Conservation (phyloP, 2,888 invertebrate genomes). For the Drosophila subquinaria region DNA sequence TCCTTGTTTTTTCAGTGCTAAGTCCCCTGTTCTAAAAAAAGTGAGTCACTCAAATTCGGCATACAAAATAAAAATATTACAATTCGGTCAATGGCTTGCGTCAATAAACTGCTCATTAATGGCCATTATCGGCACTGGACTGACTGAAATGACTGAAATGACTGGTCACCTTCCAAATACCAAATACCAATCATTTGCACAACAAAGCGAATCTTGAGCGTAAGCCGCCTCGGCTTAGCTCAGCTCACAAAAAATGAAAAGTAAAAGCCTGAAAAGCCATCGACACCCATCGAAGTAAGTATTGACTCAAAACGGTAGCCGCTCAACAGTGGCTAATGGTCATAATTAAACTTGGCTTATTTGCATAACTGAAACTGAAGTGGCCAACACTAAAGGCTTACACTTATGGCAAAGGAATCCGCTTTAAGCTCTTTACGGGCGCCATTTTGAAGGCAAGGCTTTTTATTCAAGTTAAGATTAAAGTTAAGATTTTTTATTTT, state of each 20-base stretch:
- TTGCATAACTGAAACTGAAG: slow-evolving; percentile 61
- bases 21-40: neutral
- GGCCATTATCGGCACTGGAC: slow-evolving; percentile 38
- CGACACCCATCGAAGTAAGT: slow-evolving; percentile 21
- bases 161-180: slow-evolving; percentile 12
- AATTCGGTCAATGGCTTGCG: slow-evolving; percentile 68
- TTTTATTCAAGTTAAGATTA: no score
- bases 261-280: slow-evolving; percentile 10
- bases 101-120: slow-evolving; percentile 67
- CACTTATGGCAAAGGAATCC: slow-evolving; percentile 24
- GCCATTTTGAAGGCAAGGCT: slow-evolving; percentile 18
- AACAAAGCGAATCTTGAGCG: slow-evolving; percentile 49
- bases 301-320: slow-evolving; percentile 80
- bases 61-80: slow-evolving; percentile 25
- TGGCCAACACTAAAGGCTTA: slow-evolving; percentile 27
- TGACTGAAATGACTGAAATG: neutral
- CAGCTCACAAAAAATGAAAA: slow-evolving; percentile 14
- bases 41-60: slow-evolving; percentile 44
- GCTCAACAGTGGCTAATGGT: slow-evolving; percentile 83
- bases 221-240: slow-evolving; percentile 18
- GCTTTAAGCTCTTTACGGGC: slow-evolving; percentile 9
- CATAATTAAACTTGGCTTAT: slow-evolving; percentile 79
- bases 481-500: no score
- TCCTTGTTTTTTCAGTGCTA: neutral
- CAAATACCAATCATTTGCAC: slow-evolving; percentile 42